Conservation (phyloP, 2,888 invertebrate genomes). For the Timema podura region DNA sequence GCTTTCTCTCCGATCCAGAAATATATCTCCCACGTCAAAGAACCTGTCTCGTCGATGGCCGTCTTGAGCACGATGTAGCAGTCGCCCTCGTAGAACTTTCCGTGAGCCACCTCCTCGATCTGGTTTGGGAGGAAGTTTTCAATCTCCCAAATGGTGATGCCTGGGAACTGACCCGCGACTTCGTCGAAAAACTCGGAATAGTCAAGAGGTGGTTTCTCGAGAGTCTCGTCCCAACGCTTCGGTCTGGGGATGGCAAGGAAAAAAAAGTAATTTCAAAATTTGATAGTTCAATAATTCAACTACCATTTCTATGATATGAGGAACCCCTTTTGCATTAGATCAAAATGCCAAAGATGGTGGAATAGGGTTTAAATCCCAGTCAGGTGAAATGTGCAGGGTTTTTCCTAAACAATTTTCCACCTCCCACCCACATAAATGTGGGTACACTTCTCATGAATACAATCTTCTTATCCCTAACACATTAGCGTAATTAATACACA, state of each 20-base stretch:
- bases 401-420: too few species aligned
- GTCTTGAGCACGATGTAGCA: slow-evolving; percentile 97
- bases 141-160: slow-evolving; percentile 96
- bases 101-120: slow-evolving; percentile 89
- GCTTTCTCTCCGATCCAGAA: slow-evolving; percentile 99
- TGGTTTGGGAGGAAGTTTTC: slow-evolving; percentile 97
- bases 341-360: too few species aligned
- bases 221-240: slow-evolving; percentile 92
- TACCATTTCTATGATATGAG: background rate
- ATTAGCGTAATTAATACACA: too few species aligned
- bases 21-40: slow-evolving; percentile 91
- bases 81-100: slow-evolving; percentile 98
- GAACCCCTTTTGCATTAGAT: slow-evolving; percentile 1
- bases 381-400: too few species aligned
- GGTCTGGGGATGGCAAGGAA: too few species aligned
- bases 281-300: background rate
- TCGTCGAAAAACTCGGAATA: slow-evolving; percentile 97
- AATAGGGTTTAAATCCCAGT: too few species aligned
- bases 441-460: too few species aligned
- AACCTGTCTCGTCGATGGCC: slow-evolving; percentile 73
- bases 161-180: slow-evolving; percentile 88
- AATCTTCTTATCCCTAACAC: too few species aligned
- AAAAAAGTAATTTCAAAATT: too few species aligned
- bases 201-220: slow-evolving; percentile 92
- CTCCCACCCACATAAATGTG: too few species aligned